Evolutionary conservation across 2,113 vertebrate genomes (phyloP).

Genomic region (Megaleporinus macrocephalus): DNA sequence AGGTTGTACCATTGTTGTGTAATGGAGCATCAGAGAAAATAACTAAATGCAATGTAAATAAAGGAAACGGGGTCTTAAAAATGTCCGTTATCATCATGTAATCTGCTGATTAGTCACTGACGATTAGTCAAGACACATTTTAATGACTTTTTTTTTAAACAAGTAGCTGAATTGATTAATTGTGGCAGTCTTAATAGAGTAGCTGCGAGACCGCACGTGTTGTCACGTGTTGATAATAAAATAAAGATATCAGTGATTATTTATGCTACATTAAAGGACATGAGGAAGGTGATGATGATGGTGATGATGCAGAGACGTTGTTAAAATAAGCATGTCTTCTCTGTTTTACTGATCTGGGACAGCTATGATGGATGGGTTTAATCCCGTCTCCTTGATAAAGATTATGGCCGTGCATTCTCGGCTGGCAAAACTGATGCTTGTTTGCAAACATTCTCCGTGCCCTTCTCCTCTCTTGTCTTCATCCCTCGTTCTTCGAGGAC

Average conservation of each 20-base stretch:
- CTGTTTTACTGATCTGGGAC: not conserved
- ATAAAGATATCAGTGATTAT: not conserved
- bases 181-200: too few species aligned
- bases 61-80: too few species aligned
- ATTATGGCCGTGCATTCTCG: slow-evolving; percentile 30
- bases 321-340: not conserved
- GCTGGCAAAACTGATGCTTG: not conserved
- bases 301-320: not conserved
- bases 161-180: too few species aligned
- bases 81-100: too few species aligned
- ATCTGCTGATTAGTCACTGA: too few species aligned
- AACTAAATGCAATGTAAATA: too few species aligned
- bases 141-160: too few species aligned
- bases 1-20: too few species aligned
- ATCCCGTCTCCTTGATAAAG: slow-evolving; percentile 31
- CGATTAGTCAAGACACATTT: too few species aligned
- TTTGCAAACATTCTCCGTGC: not conserved
- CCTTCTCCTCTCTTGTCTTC: not conserved
- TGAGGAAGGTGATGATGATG: slow-evolving; percentile 17
- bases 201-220: too few species aligned
- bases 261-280: not conserved
- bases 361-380: slow-evolving; percentile 47
- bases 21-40: too few species aligned
- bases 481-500: not conserved
- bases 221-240: too few species aligned